Evolutionary conservation across 37 sponge, comb jelly and placozoan genomes (phyloP), one percentile per base, ranked within the genome.

Genomic region (Ianthella basta): DNA sequence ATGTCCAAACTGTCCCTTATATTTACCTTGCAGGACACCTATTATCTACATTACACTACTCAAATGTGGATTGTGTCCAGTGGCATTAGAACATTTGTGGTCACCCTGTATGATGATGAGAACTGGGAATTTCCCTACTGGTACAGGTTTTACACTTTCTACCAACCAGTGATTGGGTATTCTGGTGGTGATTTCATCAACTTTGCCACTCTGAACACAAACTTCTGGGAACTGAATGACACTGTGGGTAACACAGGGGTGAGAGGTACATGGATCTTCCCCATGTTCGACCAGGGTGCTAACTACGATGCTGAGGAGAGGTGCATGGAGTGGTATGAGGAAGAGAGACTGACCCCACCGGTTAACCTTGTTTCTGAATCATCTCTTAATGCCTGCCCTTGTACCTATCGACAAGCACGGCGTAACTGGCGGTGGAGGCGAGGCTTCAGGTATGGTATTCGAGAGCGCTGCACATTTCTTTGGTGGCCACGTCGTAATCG

Each of bases 231-330:
- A 34, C 38, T 90, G 2, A 60, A 85, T 27, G 35, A 53, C 30
- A 65, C 69, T 0, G 29, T 37, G 1, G 90, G 90, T 8, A 90
- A 90, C 60, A 65, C 86, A 1, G 83, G 80, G 4, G 16, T 19
- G 8, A 4, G 41, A 13, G 90, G 90, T 3, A 83, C 63, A 56
- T 90, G 90, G 90, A 57, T 75, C 63, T 90, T 79, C 59, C 36
- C 80, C 38, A 21, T 83, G 1, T 69, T 72, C 6, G 15, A 24
- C n/a, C 15, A 57, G 0, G 72, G 38, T 0, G 25, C 0, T 38
- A 78, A 56, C 23, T 5, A 0, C 2, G 34, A 72, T 30, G 0
- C 67, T 0, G 90, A 85, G 32, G 24, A 75, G 55, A 13, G 30
- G 39, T 90, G 90, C 44, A 18, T 72, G 14, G 55, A 65, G 18